These are phyloP conservation scores for Enteromius viviparus DNA, from an alignment of 2,797 vertebrate genomes.

Conservation along the genomic window DNA sequence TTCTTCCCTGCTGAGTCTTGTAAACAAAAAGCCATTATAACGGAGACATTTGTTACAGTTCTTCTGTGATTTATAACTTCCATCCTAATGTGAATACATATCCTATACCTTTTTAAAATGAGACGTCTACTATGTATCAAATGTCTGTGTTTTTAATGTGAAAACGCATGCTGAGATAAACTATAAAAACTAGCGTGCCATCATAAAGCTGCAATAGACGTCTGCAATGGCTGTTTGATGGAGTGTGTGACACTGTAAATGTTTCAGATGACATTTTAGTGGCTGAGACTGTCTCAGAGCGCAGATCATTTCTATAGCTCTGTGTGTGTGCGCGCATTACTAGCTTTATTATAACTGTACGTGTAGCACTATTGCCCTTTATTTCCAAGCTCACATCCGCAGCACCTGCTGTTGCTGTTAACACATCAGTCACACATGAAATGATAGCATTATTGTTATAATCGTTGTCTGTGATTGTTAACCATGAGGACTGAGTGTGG, in stretches of 20 bases:
- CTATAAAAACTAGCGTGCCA: background rate
- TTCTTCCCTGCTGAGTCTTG: background rate
- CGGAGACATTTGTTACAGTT: constrained; percentile 16
- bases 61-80: constrained; percentile 20
- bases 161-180: constrained; percentile 5
- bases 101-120: constrained; percentile 16
- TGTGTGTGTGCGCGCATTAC: constrained; percentile 19
- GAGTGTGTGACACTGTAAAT: constrained; percentile 35
- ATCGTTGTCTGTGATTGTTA: constrained; percentile 11
- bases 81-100: background rate
- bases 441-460: constrained; percentile 8
- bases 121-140: background rate
- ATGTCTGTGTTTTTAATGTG: background rate
- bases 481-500: background rate
- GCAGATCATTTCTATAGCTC: constrained; percentile 31
- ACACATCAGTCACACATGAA: constrained; percentile 13
- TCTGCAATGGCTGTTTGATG: constrained; percentile 27
- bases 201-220: constrained; percentile 11
- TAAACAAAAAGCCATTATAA: constrained; percentile 28
- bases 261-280: constrained; percentile 42
- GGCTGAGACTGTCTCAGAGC: constrained; percentile 7
- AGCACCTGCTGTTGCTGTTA: constrained; percentile 45
- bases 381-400: constrained; percentile 19
- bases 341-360: constrained; percentile 33
- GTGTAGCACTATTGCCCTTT: constrained; percentile 38